Evolutionary conservation across 2,113 vertebrate genomes (phyloP).

Genomic region (Empidonax alnorum): DNA sequence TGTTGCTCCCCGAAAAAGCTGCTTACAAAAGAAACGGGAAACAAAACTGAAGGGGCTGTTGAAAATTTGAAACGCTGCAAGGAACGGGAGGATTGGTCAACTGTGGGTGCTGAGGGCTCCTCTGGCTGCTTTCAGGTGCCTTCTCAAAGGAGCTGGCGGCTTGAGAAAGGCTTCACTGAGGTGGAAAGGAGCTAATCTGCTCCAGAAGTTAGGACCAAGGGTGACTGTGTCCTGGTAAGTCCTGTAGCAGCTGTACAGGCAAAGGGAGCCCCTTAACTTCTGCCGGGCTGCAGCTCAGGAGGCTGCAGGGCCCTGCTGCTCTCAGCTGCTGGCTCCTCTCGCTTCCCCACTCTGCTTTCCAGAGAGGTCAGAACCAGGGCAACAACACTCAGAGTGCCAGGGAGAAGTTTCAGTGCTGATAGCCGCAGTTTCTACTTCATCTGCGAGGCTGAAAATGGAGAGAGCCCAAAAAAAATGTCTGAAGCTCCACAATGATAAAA

Average conservation of each 20-base stretch:
- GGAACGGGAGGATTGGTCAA: neutral
- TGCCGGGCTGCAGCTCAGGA: neutral
- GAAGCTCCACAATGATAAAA: neutral
- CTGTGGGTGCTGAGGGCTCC: neutral
- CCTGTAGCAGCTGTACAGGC: neutral
- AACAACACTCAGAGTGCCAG: neutral
- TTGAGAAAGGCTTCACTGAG: neutral
- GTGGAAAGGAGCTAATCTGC: neutral
- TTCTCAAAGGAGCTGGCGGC: neutral
- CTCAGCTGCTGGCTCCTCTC: neutral
- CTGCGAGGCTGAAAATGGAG: conserved; percentile 31
- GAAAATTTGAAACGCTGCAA: neutral
- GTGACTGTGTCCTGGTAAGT: neutral
- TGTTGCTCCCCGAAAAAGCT: neutral
- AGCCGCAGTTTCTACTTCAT: neutral
- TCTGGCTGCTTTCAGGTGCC: neutral
- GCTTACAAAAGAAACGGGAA: neutral
- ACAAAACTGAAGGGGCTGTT: neutral
- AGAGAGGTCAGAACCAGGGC: conserved; percentile 24
- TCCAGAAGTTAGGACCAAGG: neutral
- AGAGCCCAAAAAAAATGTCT: conserved; percentile 18
- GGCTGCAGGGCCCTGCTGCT: neutral
- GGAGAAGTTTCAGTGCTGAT: neutral
- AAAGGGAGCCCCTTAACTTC: neutral
- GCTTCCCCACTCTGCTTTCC: neutral